Evolutionary conservation across 2,797 vertebrate genomes (phyloP).

Genomic region (Pantherophis alleghaniensis): DNA sequence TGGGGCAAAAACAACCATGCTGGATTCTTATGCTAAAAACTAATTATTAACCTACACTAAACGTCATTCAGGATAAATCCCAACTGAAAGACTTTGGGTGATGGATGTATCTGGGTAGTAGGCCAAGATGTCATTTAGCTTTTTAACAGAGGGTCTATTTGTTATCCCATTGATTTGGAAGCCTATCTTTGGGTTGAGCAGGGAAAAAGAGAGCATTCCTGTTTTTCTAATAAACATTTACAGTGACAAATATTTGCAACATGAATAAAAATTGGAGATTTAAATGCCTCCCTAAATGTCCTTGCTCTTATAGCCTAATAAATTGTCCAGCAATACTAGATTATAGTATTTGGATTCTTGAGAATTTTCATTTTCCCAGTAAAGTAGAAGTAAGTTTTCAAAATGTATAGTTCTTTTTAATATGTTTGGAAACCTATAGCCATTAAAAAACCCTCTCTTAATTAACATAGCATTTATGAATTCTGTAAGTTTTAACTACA

Average conservation of each 20-base stretch:
- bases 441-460: not conserved
- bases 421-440: not conserved
- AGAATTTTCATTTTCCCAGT: not conserved
- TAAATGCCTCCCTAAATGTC: not conserved
- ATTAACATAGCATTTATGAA: not conserved
- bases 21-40: constrained; percentile 66
- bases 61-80: constrained; percentile 69
- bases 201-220: constrained; percentile 33
- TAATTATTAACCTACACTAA: constrained; percentile 72
- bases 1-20: constrained; percentile 58
- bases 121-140: constrained; percentile 61
- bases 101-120: constrained; percentile 64
- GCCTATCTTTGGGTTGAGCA: constrained; percentile 34
- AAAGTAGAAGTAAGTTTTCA: not conserved
- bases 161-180: constrained; percentile 46
- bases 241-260: constrained; percentile 5
- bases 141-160: constrained; percentile 58
- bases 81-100: constrained; percentile 63
- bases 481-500: not conserved
- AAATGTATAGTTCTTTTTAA: not conserved
- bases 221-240: not conserved
- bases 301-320: not conserved
- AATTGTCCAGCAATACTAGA: no score
- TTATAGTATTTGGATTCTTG: not conserved
- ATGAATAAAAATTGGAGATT: constrained; percentile 19